Conservation (phyloP, 2,888 invertebrate genomes). For the Herminia tarsipennalis region DNA sequence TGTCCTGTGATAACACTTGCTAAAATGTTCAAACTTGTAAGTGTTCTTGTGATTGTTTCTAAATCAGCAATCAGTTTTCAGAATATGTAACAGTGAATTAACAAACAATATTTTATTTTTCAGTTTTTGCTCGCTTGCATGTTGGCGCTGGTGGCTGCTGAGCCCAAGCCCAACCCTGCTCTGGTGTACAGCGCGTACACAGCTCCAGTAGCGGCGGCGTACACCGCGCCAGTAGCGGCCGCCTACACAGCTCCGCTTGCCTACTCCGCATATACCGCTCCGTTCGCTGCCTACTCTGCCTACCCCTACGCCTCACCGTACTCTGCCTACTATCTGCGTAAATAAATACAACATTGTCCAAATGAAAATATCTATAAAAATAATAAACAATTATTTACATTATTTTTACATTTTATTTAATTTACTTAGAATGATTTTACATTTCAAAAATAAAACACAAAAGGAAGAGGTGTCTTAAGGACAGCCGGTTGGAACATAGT, state of each 20-base stretch:
- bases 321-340: constrained; percentile 51
- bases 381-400: not conserved
- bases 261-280: constrained; percentile 62
- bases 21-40: constrained; percentile 67
- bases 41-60: constrained; percentile 10
- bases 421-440: no score
- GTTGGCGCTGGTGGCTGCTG: constrained; percentile 71
- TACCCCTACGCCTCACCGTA: constrained; percentile 58
- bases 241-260: constrained; percentile 71
- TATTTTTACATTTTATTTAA: no score
- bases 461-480: no score
- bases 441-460: no score
- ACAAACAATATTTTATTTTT: constrained; percentile 38
- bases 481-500: no score
- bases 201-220: constrained; percentile 51
- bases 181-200: constrained; percentile 61
- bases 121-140: constrained; percentile 80
- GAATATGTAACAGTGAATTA: no score
- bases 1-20: constrained; percentile 41
- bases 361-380: not conserved
- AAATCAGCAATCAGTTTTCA: no score
- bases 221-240: constrained; percentile 64
- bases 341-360: constrained; percentile 17
- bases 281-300: constrained; percentile 58
- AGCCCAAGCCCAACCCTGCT: constrained; percentile 68